Evolutionary conservation across 2,113 vertebrate species (phyloP).

Genomic region (Ictalurus punctatus): DNA sequence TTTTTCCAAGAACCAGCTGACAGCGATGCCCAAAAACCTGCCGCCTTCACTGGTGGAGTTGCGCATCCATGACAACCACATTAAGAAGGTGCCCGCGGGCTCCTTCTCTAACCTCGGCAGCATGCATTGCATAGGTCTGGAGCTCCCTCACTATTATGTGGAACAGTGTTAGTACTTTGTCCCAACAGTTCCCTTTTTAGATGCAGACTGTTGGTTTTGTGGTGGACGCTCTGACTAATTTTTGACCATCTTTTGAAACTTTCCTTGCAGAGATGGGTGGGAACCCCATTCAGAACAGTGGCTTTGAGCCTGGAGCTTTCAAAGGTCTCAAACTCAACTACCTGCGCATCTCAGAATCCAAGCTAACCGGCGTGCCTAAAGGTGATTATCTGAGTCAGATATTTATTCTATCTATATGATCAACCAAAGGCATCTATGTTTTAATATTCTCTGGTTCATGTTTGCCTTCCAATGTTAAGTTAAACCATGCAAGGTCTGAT

Average conservation of each 20-base stretch:
- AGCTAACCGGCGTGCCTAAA: slow-evolving; percentile 87
- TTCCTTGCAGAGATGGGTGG: slow-evolving; percentile 84
- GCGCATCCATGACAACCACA: slow-evolving; percentile 88
- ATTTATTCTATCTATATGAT: slow-evolving; percentile 11
- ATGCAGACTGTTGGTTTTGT: slow-evolving; percentile 47
- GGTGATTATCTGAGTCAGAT: slow-evolving; percentile 66
- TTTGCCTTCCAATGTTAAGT: background rate
- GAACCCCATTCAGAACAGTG: slow-evolving; percentile 87
- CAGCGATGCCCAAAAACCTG: slow-evolving; percentile 81
- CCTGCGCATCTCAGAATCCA: slow-evolving; percentile 88
- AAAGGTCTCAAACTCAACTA: slow-evolving; percentile 88
- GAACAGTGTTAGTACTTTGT: slow-evolving; percentile 37
- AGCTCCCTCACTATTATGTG: slow-evolving; percentile 32
- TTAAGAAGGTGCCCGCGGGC: slow-evolving; percentile 82
- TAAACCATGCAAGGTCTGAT: background rate
- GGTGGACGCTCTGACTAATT: slow-evolving; percentile 56
- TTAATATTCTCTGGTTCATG: background rate
- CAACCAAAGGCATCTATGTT: background rate
- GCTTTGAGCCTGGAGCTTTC: slow-evolving; percentile 88
- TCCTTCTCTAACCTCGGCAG: slow-evolving; percentile 79
- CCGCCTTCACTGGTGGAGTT: slow-evolving; percentile 84
- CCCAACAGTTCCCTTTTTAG: slow-evolving; percentile 39
- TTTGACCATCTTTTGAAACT: slow-evolving; percentile 29
- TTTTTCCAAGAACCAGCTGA: slow-evolving; percentile 86
- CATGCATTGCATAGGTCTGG: slow-evolving; percentile 89